Conservation (phyloP, 2,888 invertebrate genomes). For the Harpagoxenus sublaevis region DNA sequence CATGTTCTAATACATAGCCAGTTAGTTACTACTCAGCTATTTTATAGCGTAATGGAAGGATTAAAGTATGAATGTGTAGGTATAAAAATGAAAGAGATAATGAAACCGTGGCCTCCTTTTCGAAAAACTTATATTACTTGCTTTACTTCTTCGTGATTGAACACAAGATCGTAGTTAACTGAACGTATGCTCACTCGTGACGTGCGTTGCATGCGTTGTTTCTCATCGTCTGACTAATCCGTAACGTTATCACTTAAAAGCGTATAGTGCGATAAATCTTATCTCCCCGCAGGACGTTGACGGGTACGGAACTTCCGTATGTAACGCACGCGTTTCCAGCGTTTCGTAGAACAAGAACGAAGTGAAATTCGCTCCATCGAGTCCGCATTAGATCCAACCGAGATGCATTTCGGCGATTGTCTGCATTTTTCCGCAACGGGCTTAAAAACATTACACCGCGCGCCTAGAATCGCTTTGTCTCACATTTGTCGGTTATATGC, state of each 20-base stretch:
- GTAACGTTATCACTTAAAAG: slow-evolving; percentile 32
- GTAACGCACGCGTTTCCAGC: slow-evolving; percentile 5
- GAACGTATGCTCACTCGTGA: slow-evolving; percentile 5
- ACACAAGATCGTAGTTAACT: slow-evolving; percentile 30
- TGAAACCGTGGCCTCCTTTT: slow-evolving; percentile 48
- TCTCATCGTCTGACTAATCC: slow-evolving; percentile 19
- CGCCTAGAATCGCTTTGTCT: background rate
- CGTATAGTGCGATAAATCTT: slow-evolving; percentile 18
- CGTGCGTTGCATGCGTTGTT: slow-evolving; percentile 8
- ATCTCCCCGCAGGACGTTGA: slow-evolving; percentile 8
- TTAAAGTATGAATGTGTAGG: background rate
- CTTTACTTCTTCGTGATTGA: slow-evolving; percentile 9
- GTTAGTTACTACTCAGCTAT: background rate
- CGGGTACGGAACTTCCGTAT: background rate
- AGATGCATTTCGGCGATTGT: slow-evolving; percentile 61
- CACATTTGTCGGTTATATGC: background rate
- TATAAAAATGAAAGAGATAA: background rate
- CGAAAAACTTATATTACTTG: slow-evolving; percentile 5
- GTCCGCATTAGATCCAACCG: background rate
- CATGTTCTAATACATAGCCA: background rate
- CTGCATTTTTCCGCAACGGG: slow-evolving; percentile 15
- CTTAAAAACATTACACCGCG: background rate
- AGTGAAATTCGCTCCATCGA: slow-evolving; percentile 9
- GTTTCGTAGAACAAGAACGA: background rate
- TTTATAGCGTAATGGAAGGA: background rate